Percentiles rank a stretch among this genome's conserved stretches.
Conservation (phyloP, 2,797 vertebrate species). For the Aplochiton taeniatus region DNA sequence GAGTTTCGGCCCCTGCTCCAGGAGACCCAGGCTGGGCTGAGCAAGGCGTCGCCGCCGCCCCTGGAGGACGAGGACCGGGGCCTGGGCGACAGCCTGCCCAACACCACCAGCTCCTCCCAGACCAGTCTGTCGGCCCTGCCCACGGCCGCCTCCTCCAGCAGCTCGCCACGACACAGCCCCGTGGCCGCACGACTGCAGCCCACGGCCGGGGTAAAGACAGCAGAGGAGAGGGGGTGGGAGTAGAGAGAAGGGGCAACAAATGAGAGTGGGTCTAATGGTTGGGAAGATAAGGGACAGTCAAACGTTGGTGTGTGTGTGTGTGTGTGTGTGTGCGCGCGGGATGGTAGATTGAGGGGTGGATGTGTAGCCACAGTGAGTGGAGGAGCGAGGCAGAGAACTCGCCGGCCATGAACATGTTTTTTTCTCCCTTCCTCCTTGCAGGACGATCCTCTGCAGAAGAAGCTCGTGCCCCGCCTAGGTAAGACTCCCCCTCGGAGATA, state of each 20-base stretch:
- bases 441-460: conserved; percentile 71
- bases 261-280: no score
- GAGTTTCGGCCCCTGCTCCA: conserved; percentile 77
- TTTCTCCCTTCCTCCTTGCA: conserved; percentile 28
- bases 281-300: no score
- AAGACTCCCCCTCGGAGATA: conserved; percentile 29
- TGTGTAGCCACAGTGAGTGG: no score
- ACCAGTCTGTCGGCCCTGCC: conserved; percentile 77
- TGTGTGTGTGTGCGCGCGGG: no score
- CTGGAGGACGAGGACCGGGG: conserved; percentile 80
- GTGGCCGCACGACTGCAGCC: conserved; percentile 41
- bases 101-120: conserved; percentile 82
- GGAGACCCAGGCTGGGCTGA: conserved; percentile 69
- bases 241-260: background rate
- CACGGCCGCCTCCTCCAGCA: conserved; percentile 37
- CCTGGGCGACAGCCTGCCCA: conserved; percentile 80
- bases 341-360: no score
- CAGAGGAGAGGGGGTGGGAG: background rate
- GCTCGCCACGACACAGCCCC: conserved; percentile 72
- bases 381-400: background rate
- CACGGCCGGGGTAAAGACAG: conserved; percentile 55
- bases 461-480: conserved; percentile 72
- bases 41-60: conserved; percentile 67
- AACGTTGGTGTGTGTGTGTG: no score
- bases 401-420: background rate